Percentiles rank a stretch among this genome's conserved stretches.
These are phyloP conservation scores for Pherbina coryleti DNA, from an alignment of 2,888 invertebrate genomes.

Conservation along the genomic window DNA sequence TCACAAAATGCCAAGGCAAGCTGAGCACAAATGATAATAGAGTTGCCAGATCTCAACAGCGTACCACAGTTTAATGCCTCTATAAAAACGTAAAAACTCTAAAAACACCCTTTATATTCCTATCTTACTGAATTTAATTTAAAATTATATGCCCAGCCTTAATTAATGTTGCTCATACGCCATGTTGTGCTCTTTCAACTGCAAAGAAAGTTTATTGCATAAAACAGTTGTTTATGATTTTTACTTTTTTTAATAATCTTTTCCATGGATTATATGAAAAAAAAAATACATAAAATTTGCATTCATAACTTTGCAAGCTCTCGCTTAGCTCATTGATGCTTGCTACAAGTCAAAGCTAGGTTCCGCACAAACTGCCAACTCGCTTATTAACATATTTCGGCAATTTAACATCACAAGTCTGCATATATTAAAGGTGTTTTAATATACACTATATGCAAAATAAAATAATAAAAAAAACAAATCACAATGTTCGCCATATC, in stretches of 20 bases:
- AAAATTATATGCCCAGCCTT: no score
- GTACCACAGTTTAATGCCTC: no score
- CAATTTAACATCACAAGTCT: background rate
- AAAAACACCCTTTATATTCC: no score
- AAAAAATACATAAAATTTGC: background rate
- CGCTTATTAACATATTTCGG: background rate
- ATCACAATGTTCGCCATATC: background rate
- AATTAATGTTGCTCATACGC: no score
- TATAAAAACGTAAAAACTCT: no score
- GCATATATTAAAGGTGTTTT: conserved; percentile 12
- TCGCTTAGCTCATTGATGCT: background rate
- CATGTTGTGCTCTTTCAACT: no score
- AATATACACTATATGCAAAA: background rate
- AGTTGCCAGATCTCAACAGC: no score
- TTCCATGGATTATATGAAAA: background rate
- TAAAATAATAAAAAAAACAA: background rate
- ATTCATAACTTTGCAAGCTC: background rate
- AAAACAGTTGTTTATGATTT: background rate
- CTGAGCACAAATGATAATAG: no score
- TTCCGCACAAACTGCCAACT: background rate
- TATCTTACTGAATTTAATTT: no score
- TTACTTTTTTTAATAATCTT: background rate
- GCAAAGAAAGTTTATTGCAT: no score
- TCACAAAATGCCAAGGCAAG: no score
- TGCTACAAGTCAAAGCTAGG: no score